These are phyloP conservation scores for Mongoloraphidia duomilia DNA, from an alignment of 2,888 invertebrate genomes.

Conservation along the genomic window DNA sequence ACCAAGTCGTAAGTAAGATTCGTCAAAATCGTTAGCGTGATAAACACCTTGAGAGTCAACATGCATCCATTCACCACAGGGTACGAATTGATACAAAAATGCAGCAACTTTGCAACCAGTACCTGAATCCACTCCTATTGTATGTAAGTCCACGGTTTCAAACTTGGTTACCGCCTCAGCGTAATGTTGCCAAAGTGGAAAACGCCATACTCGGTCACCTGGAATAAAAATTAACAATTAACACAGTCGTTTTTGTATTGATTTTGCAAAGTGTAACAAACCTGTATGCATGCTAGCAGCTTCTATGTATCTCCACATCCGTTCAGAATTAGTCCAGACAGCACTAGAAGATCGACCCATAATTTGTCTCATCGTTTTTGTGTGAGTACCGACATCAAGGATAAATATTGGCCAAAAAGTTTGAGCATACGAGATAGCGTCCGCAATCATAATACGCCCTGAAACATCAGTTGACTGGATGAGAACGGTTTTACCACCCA, in stretches of 20 bases:
- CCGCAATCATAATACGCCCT: slow-evolving; percentile 66
- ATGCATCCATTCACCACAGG: slow-evolving; percentile 63
- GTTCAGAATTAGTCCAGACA: slow-evolving; percentile 56
- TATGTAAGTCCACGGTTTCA: slow-evolving; percentile 35
- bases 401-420: slow-evolving; percentile 57
- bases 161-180: slow-evolving; percentile 39
- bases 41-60: slow-evolving; percentile 68
- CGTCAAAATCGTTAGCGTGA: slow-evolving; percentile 46
- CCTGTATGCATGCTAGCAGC: slow-evolving; percentile 58
- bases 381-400: slow-evolving; percentile 67
- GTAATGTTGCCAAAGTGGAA: slow-evolving; percentile 66
- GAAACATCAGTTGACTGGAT: slow-evolving; percentile 66
- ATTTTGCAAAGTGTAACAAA: too few relatives aligned
- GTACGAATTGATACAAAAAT: slow-evolving; percentile 56
- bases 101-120: slow-evolving; percentile 65
- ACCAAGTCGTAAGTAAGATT: slow-evolving; percentile 43
- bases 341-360: slow-evolving; percentile 55
- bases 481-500: slow-evolving; percentile 61
- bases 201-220: slow-evolving; percentile 71
- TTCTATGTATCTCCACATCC: slow-evolving; percentile 49
- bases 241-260: too few relatives aligned
- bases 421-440: slow-evolving; percentile 65
- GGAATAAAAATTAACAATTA: too few relatives aligned
- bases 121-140: slow-evolving; percentile 36
- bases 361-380: slow-evolving; percentile 48